Evolutionary conservation across 2,888 invertebrate genomes (phyloP).

Genomic region (Xestia c-nigrum): DNA sequence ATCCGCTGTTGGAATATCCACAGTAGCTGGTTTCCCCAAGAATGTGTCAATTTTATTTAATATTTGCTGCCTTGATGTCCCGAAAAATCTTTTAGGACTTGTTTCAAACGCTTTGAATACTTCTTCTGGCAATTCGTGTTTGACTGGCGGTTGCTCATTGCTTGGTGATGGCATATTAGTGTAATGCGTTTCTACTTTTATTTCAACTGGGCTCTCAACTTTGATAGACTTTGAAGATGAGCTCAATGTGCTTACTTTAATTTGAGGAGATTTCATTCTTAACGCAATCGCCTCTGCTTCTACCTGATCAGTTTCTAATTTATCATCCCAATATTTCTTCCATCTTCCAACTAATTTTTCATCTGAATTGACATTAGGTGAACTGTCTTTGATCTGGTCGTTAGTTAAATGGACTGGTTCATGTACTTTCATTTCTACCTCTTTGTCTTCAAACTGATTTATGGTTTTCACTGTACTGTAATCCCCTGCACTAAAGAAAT

Average conservation of each 20-base stretch:
- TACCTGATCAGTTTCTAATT: slow-evolving; percentile 77
- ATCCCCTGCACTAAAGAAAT: slow-evolving; percentile 77
- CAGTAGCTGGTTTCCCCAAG: slow-evolving; percentile 79
- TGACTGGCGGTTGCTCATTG: slow-evolving; percentile 65
- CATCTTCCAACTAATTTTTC: slow-evolving; percentile 83
- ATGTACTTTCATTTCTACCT: slow-evolving; percentile 58
- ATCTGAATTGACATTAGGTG: slow-evolving; percentile 63
- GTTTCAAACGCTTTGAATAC: slow-evolving; percentile 88
- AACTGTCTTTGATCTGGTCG: slow-evolving; percentile 39
- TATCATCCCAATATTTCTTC: slow-evolving; percentile 87
- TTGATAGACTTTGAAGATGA: slow-evolving; percentile 1
- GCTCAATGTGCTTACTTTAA: slow-evolving; percentile 23
- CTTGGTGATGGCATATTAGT: background rate
- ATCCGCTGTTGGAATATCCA: slow-evolving; percentile 71
- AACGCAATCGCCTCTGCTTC: slow-evolving; percentile 63
- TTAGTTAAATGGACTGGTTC: slow-evolving; percentile 39
- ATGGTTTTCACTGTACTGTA: slow-evolving; percentile 68
- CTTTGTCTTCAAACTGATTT: slow-evolving; percentile 59
- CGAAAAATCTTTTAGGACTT: slow-evolving; percentile 88
- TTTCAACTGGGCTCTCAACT: slow-evolving; percentile 20
- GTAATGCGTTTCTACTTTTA: slow-evolving; percentile 26
- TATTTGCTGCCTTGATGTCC: slow-evolving; percentile 87
- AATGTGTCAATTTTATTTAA: slow-evolving; percentile 87
- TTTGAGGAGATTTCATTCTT: slow-evolving; percentile 50
- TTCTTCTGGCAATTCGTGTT: slow-evolving; percentile 87